Conservation (phyloP, 1,140 invertebrate species). For the Sarcophaga peregrina region DNA sequence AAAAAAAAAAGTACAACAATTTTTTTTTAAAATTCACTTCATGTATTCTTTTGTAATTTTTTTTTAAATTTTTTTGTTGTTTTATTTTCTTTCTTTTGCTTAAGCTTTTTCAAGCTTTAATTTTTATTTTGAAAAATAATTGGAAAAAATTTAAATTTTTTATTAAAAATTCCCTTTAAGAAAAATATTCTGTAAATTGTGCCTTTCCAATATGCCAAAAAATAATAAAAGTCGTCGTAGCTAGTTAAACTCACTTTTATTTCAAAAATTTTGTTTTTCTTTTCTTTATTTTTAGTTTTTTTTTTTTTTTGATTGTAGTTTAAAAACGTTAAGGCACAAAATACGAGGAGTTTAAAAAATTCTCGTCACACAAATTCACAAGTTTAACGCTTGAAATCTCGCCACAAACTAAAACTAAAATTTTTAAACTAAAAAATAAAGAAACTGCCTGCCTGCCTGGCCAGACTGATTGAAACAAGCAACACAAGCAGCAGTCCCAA, state of each 20-base stretch:
- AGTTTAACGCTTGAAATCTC: conserved; percentile 44
- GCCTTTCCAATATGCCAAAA: too few relatives aligned
- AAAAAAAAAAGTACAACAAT: too few relatives aligned
- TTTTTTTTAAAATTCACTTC: conserved; percentile 21
- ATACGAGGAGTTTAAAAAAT: background rate
- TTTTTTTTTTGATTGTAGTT: conserved; percentile 6
- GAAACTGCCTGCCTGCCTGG: too few relatives aligned
- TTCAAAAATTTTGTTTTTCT: conserved; percentile 19
- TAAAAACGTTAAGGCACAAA: background rate
- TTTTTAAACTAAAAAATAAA: too few relatives aligned
- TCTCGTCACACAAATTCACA: conserved; percentile 9
- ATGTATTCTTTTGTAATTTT: background rate
- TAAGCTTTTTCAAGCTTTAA: too few relatives aligned
- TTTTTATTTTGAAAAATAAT: too few relatives aligned
- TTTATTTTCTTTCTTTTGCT: background rate
- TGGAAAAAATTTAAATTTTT: too few relatives aligned
- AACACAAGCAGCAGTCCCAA: too few relatives aligned
- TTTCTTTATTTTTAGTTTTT: background rate
- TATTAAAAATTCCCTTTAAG: too few relatives aligned
- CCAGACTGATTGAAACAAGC: too few relatives aligned
- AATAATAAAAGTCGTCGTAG: too few relatives aligned
- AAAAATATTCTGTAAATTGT: too few relatives aligned
- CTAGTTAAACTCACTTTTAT: conserved; percentile 15
- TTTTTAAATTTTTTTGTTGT: background rate
- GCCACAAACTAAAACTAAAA: conserved; percentile 42